Evolutionary conservation across 35 echinoderm and acorn worm species (phyloP).

Genomic region (Heliocidaris tuberculata): DNA sequence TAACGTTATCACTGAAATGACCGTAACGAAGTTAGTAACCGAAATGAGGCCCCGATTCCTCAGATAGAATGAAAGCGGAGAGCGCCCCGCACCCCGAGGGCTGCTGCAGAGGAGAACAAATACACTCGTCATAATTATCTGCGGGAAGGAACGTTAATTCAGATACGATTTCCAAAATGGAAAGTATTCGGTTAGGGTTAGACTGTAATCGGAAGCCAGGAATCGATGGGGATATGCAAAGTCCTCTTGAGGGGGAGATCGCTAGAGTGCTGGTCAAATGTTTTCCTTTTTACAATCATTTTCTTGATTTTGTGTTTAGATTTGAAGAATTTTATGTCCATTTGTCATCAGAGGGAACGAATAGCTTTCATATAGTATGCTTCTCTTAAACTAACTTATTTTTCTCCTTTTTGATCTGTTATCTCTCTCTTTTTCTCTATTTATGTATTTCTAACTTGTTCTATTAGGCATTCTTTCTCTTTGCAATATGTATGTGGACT

Average conservation of each 20-base stretch:
- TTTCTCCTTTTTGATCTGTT: neutral
- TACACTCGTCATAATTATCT: slow-evolving; percentile 36
- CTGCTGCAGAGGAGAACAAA: neutral
- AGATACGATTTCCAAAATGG: neutral
- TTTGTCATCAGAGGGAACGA: too few relatives aligned
- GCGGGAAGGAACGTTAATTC: neutral
- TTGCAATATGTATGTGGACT: too few relatives aligned
- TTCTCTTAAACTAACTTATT: neutral
- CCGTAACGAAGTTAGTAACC: slow-evolving; percentile 14
- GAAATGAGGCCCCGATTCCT: neutral
- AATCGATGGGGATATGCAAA: neutral
- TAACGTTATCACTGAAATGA: slow-evolving; percentile 12
- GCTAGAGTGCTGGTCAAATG: neutral
- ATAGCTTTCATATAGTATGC: neutral
- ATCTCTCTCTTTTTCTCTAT: too few relatives aligned
- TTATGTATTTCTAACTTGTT: too few relatives aligned
- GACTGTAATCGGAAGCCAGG: neutral
- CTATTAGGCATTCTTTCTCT: too few relatives aligned
- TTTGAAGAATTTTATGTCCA: neutral
- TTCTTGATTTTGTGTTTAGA: neutral
- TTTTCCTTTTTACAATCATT: neutral
- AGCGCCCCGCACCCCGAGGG: neutral
- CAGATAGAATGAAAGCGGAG: neutral
- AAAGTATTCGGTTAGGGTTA: slow-evolving; percentile 30
- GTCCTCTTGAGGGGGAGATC: neutral